Conservation (phyloP, 2,113 vertebrate genomes). For the Ptilorrhoa leucosticta region DNA sequence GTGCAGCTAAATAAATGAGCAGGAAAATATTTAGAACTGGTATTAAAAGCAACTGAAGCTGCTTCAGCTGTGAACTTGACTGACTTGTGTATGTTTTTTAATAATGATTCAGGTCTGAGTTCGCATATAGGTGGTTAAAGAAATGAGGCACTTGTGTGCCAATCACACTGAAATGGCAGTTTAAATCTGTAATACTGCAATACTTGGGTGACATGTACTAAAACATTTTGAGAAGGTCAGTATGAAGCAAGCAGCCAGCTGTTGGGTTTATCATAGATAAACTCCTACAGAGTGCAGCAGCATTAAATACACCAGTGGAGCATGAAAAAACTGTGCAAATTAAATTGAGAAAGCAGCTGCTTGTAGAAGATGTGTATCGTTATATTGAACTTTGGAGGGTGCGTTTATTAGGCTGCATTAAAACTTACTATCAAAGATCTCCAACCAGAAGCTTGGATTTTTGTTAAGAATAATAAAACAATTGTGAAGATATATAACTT, state of each 20-base stretch:
- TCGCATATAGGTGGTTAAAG: constrained; percentile 25
- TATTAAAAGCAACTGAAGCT: constrained; percentile 56
- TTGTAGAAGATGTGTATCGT: constrained; percentile 92
- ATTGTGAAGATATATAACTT: constrained; percentile 11
- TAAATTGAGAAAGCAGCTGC: constrained; percentile 88
- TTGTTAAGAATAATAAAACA: constrained; percentile 27
- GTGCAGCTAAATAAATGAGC: constrained; percentile 63
- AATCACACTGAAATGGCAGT: constrained; percentile 62
- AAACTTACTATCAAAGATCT: constrained; percentile 64
- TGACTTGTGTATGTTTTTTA: constrained; percentile 57
- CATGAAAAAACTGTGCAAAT: constrained; percentile 93
- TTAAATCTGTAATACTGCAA: constrained; percentile 54
- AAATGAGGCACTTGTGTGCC: constrained; percentile 57
- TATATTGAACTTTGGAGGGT: constrained; percentile 82
- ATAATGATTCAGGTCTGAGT: constrained; percentile 52
- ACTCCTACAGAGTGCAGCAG: constrained; percentile 81
- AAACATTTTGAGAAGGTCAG: constrained; percentile 78
- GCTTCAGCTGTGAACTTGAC: constrained; percentile 50
- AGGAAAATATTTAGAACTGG: constrained; percentile 50
- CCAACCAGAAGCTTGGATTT: constrained; percentile 40
- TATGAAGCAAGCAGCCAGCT: constrained; percentile 86
- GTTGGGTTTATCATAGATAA: constrained; percentile 89
- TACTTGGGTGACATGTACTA: constrained; percentile 62
- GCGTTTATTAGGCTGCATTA: constrained; percentile 53
- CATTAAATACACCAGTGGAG: constrained; percentile 96